phyloP scores from a whole-genome alignment of 1,140 invertebrate genomes.

The Lutraria rhynchaena region DNA sequence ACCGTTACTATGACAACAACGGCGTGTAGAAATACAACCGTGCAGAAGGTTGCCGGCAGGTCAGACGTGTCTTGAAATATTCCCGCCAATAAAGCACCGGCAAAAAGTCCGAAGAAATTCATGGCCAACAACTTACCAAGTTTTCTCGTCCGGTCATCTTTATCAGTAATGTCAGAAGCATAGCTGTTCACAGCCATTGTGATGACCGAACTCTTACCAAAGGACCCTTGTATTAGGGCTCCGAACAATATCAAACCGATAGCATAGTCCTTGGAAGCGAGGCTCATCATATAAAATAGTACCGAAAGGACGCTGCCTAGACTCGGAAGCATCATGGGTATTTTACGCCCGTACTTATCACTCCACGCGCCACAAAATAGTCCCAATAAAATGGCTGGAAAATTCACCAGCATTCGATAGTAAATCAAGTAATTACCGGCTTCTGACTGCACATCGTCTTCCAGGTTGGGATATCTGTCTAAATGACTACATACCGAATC shows the following conservation, averaged over 20 bases:
- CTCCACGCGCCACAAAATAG: slow-evolving; percentile 82
- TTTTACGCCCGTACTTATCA: slow-evolving; percentile 79
- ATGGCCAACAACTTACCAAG: slow-evolving; percentile 79
- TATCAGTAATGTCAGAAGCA: slow-evolving; percentile 75
- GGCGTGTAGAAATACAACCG: slow-evolving; percentile 69
- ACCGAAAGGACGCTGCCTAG: slow-evolving; percentile 77
- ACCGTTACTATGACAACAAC: slow-evolving; percentile 69
- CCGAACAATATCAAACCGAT: slow-evolving; percentile 76
- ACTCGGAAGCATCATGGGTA: slow-evolving; percentile 81
- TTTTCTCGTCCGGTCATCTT: slow-evolving; percentile 73
- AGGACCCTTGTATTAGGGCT: slow-evolving; percentile 73
- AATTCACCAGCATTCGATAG: slow-evolving; percentile 79
- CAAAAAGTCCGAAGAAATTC: slow-evolving; percentile 81
- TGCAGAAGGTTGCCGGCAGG: slow-evolving; percentile 71
- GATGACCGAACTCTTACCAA: slow-evolving; percentile 80
- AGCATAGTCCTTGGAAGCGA: slow-evolving; percentile 50
- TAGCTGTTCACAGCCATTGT: slow-evolving; percentile 82
- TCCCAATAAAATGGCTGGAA: slow-evolving; percentile 79
- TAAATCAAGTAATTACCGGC: slow-evolving; percentile 76
- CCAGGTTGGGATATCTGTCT: slow-evolving; percentile 60
- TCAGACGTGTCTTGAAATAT: slow-evolving; percentile 71
- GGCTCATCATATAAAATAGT: slow-evolving; percentile 75
- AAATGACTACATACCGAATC: slow-evolving; percentile 63
- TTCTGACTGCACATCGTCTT: slow-evolving; percentile 73
- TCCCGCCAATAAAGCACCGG: slow-evolving; percentile 78